Evolutionary conservation across 2,888 invertebrate species (phyloP).

Genomic region (Ennomos quercinarius): DNA sequence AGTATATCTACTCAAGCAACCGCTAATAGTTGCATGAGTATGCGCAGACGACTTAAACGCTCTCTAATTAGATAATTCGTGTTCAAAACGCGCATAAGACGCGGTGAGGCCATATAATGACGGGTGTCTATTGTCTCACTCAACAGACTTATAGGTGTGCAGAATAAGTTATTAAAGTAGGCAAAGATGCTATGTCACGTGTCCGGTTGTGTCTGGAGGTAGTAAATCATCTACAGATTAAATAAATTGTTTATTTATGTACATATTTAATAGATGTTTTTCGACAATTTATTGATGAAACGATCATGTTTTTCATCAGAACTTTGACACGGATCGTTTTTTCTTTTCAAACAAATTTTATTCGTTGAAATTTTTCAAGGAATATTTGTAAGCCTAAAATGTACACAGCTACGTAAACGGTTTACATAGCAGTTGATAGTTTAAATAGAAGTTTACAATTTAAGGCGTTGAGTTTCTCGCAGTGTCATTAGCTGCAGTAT

Average conservation of each 20-base stretch:
- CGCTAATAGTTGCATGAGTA: slow-evolving; percentile 40
- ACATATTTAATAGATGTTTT: background rate
- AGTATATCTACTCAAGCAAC: slow-evolving; percentile 20
- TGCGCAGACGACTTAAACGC: slow-evolving; percentile 43
- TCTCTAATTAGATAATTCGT: slow-evolving; percentile 76
- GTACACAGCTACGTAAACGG: too few species aligned
- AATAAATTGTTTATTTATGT: slow-evolving; percentile 6
- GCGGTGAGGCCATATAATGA: slow-evolving; percentile 75
- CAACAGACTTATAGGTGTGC: slow-evolving; percentile 61
- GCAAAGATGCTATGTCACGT: slow-evolving; percentile 20
- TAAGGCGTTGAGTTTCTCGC: too few species aligned
- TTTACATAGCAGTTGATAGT: too few species aligned
- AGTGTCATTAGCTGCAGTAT: too few species aligned
- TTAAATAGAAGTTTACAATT: too few species aligned
- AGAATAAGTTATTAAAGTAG: slow-evolving; percentile 26
- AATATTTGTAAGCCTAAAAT: too few species aligned
- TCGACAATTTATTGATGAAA: background rate
- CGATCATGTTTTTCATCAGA: too few species aligned
- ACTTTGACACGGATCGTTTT: too few species aligned
- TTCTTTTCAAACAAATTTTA: too few species aligned
- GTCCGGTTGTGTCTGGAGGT: slow-evolving; percentile 13
- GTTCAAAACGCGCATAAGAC: slow-evolving; percentile 62
- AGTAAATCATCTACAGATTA: slow-evolving; percentile 14
- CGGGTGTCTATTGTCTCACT: slow-evolving; percentile 65
- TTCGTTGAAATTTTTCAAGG: too few species aligned